These are phyloP conservation scores for Corythoichthys haematopterus DNA, from an alignment of 2,113 vertebrate genomes.

Conservation along the genomic window DNA sequence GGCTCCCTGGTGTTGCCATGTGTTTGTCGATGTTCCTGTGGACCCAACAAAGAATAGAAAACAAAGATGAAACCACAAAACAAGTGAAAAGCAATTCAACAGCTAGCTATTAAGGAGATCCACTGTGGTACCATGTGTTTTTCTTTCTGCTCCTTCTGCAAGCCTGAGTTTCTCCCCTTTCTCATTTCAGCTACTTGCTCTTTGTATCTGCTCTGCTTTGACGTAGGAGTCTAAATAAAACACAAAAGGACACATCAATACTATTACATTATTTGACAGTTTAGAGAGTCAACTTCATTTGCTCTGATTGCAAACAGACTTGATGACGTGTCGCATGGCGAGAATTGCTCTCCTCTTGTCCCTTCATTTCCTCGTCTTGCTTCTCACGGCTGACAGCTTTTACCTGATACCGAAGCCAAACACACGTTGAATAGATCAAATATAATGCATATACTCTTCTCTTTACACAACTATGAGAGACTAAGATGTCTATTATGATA, in stretches of 20 bases:
- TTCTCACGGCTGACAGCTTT: slow-evolving; percentile 95
- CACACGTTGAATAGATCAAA: background rate
- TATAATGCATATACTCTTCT: background rate
- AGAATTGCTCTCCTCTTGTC: slow-evolving; percentile 89
- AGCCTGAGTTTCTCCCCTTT: slow-evolving; percentile 88
- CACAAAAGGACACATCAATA: background rate
- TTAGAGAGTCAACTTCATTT: background rate
- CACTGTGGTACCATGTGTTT: slow-evolving; percentile 85
- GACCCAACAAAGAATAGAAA: background rate
- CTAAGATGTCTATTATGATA: too few relatives aligned
- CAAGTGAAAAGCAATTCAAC: background rate
- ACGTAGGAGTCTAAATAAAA: slow-evolving; percentile 81
- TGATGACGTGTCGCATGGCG: slow-evolving; percentile 95
- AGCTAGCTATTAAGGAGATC: background rate
- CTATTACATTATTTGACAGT: background rate
- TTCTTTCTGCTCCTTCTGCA: slow-evolving; percentile 96
- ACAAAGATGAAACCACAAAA: background rate
- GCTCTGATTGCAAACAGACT: slow-evolving; percentile 45
- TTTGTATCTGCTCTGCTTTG: slow-evolving; percentile 89
- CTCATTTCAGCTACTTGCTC: slow-evolving; percentile 95
- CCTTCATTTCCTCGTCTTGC: slow-evolving; percentile 90
- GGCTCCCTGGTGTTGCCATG: slow-evolving; percentile 90
- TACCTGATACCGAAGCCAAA: slow-evolving; percentile 70
- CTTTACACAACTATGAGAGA: background rate
- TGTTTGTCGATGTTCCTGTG: slow-evolving; percentile 89